Evolutionary conservation across 2,888 invertebrate species (phyloP), one percentile per base, ranked within the genome.

Genomic region (Teleogryllus oceanicus): DNA sequence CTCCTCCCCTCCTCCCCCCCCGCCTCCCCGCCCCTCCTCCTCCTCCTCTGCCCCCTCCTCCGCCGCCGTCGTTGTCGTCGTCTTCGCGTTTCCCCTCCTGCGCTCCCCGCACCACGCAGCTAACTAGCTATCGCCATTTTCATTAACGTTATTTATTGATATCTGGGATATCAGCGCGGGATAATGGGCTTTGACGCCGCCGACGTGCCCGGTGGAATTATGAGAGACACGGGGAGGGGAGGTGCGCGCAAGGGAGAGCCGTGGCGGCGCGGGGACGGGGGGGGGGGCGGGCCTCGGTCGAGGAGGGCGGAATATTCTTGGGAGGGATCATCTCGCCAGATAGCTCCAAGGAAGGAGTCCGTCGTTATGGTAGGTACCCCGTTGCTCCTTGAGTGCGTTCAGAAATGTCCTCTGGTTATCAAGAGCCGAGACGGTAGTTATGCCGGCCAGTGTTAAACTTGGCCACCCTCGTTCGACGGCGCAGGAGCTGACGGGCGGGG

Each of bases 81-180:
- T 62, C 62, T 16, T n/a, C 13, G 62, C 62, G 16, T 18, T 37
- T 37, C 16, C 62, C 16, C 11, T 12, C 62, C 16, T 1, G 62
- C n/a, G 62, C 18, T 16, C 18, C 62, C 62, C 18, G 62, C 62
- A n/a, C 62, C n/a, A 1, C 62, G 62, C 16, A 62, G 62, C 62
- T 62, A 62, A 62, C 62, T 62, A 62, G 62, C 62, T 62, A 62
- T 62, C 62, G 62, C 62, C 62, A 62, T 62, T 62, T 62, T 62
- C 62, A 62, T 62, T 62, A 62, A 62, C 62, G 62, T 62, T 62
- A 62, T 62, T 62, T 62, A 62, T 62, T 62, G 62, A 62, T 62
- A 62, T 62, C 62, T 62, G 62, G 62, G 62, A 62, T 62, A 62
- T 62, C 62, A 62, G 62, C 13, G 62, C 62, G 62, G 62, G 62